Base-by-base conservation (phyloP, 2,888 invertebrate species). In the Drosophila limbata region DNA sequence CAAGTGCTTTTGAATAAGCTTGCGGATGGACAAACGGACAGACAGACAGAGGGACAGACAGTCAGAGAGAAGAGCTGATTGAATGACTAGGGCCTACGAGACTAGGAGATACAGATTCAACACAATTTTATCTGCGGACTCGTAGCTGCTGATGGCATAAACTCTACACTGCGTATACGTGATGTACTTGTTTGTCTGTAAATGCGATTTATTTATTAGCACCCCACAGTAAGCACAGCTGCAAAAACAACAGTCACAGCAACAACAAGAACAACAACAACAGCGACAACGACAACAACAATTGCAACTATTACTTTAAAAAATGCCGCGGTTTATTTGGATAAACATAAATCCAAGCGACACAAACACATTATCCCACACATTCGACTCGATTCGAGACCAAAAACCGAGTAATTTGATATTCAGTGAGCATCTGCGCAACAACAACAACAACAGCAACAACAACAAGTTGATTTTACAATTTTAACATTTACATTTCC, bases 171-270 rank as follows among this genome's bases (percentile, higher is more conserved):
- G 74, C 56, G 45, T 53, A 37, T 77, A 57, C 57, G 57, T 45
- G 42, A 48, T 59, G 59, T 25, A 13, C 15, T 42, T 39, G 55
- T 56, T 17, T 64, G 65, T 39, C 44, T 37, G 78, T 64, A 79
- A 84, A 72, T 89, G 81, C 79, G 85, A 82, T 89, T 89, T 88
- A 85, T 89, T 89, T 89, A 89, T 89, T 89, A 85, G 85, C 83
- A 88, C 88, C 89, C 83, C 89, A 86, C 82, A 83, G 51, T 40
- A 70, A 57, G 47, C 57, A 52, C 53, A 66, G 50, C 52, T 62
- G 64, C 81, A 73, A 45, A 61, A 68, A 37, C 59, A 79, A 37
- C 44, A 52, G n/a, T n/a, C n/a, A 13, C 59, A 51, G 11, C 40
- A 44, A 13, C 47, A 69, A 33, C 35, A 61, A 31, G 48, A 65